Conservation (phyloP, 2,797 vertebrate genomes). For the Okamejei kenojei region DNA sequence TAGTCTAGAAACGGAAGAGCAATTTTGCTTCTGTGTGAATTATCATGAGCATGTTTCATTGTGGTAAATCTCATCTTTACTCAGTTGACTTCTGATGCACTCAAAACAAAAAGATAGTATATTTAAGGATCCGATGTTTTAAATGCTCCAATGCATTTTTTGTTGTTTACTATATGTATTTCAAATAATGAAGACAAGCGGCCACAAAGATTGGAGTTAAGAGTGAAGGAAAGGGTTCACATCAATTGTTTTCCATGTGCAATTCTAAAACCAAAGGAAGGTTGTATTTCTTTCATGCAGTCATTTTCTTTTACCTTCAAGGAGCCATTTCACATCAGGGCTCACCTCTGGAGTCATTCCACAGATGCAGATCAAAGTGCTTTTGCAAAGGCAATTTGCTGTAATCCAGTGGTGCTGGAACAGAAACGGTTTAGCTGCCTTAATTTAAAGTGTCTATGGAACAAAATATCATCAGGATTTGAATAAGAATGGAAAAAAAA, state of each 20-base stretch:
- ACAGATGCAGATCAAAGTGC: background rate
- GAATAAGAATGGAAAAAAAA: background rate
- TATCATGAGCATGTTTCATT: background rate
- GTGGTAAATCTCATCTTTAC: background rate
- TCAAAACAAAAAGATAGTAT: background rate
- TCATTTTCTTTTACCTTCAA: background rate
- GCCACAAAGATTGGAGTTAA: background rate
- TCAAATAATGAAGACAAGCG: background rate
- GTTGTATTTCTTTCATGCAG: background rate
- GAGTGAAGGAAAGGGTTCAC: background rate
- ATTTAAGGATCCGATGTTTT: background rate
- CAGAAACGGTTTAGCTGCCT: background rate
- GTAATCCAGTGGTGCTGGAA: background rate
- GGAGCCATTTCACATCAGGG: background rate
- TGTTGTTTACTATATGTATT: background rate
- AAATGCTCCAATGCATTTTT: background rate
- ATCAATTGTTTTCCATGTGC: background rate
- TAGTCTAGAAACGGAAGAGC: background rate
- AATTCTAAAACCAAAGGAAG: background rate
- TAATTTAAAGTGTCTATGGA: background rate
- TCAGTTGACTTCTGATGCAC: background rate
- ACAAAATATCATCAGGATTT: background rate
- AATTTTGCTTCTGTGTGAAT: background rate
- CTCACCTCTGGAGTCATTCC: background rate
- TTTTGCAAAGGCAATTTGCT: background rate